These are phyloP conservation scores for Notiomystis cincta DNA, from an alignment of 2,113 vertebrate genomes.

Conservation along the genomic window DNA sequence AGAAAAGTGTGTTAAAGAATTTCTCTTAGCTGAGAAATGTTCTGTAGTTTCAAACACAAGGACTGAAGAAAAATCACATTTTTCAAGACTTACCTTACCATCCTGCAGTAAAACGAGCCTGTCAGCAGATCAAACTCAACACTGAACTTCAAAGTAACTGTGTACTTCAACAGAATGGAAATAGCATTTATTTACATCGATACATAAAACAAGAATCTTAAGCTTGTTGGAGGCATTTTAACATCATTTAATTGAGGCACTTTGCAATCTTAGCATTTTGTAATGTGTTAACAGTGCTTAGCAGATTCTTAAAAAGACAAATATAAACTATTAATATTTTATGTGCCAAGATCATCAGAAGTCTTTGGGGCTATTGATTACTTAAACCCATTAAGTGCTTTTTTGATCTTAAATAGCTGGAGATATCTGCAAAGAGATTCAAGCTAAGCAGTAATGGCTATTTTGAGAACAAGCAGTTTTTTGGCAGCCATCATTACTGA, in stretches of 20 bases:
- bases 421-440: conserved; percentile 46
- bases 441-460: not conserved
- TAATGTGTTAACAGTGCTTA: conserved; percentile 67
- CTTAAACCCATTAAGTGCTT: conserved; percentile 72
- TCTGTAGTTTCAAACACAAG: conserved; percentile 16
- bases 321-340: conserved; percentile 85
- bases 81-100: not conserved
- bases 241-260: conserved; percentile 65
- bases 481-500: not conserved
- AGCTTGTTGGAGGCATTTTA: conserved; percentile 29
- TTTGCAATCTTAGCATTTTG: conserved; percentile 43
- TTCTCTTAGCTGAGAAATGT: not conserved
- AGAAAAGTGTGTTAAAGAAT: not conserved
- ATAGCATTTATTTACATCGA: not conserved
- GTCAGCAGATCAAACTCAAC: not conserved
- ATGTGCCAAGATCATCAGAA: conserved; percentile 72
- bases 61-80: not conserved
- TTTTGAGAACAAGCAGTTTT: conserved; percentile 21
- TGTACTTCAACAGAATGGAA: not conserved
- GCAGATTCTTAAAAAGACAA: conserved; percentile 63
- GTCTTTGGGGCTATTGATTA: conserved; percentile 78
- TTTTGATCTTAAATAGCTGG: conserved; percentile 75
- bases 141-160: not conserved
- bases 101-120: not conserved
- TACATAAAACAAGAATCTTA: not conserved